These are phyloP conservation scores for Asarcornis scutulata DNA, from an alignment of 2,113 vertebrate genomes.

Conservation along the genomic window DNA sequence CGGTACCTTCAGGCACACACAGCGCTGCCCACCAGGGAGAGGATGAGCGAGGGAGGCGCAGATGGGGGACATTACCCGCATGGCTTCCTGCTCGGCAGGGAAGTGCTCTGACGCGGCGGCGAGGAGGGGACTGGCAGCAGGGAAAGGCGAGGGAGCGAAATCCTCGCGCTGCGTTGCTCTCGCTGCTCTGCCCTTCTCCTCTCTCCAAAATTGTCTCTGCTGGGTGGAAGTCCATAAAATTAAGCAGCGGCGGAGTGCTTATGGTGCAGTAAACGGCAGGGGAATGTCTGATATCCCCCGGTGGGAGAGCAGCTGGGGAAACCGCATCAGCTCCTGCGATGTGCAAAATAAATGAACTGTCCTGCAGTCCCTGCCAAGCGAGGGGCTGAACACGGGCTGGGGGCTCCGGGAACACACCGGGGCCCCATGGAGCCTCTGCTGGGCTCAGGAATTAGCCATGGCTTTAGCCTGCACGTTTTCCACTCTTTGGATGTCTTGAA, in stretches of 20 bases:
- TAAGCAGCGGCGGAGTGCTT: not conserved
- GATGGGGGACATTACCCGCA: slow-evolving; percentile 34
- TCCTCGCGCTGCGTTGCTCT: not conserved
- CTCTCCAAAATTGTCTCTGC: not conserved
- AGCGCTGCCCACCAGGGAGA: not conserved
- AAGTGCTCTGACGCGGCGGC: not conserved
- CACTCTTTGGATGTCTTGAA: not conserved
- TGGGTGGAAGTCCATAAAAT: not conserved
- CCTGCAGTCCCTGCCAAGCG: fast-evolving
- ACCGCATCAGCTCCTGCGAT: fast-evolving
- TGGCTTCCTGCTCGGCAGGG: slow-evolving; percentile 22
- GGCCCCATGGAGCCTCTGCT: not conserved
- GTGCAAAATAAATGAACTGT: not conserved
- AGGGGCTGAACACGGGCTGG: not conserved
- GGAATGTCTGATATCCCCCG: not conserved
- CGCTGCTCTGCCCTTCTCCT: not conserved
- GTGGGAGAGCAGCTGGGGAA: not conserved
- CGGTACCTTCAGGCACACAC: not conserved
- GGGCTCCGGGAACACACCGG: fast-evolving
- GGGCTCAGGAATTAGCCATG: not conserved
- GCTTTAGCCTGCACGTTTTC: not conserved
- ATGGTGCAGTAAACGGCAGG: not conserved
- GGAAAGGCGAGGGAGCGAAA: not conserved
- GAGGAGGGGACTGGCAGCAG: not conserved
- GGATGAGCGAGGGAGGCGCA: slow-evolving; percentile 11